phyloP scores from a whole-genome alignment of 2,888 invertebrate species.

The Drosophila subsilvestris region DNA sequence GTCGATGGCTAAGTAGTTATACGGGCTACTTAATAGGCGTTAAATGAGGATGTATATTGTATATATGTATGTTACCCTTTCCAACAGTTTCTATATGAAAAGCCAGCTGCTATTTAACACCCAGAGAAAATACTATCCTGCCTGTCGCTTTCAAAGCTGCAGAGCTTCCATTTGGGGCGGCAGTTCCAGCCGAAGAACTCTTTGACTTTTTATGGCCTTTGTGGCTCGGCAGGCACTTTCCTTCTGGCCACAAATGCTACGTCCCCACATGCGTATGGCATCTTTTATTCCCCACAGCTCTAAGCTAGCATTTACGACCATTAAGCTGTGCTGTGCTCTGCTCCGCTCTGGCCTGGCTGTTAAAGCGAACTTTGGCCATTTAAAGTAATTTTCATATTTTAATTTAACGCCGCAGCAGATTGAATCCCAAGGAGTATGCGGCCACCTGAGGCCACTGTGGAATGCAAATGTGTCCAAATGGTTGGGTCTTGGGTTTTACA shows the following conservation, averaged over 20 bases:
- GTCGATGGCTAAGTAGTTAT: not conserved
- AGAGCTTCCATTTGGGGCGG: not conserved
- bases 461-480: constrained; percentile 15
- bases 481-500: constrained; percentile 2
- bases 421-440: constrained; percentile 25
- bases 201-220: constrained; percentile 37
- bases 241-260: constrained; percentile 1
- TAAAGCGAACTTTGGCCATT: constrained; percentile 34
- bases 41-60: too few relatives aligned
- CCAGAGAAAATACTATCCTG: not conserved
- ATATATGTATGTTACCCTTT: too few relatives aligned
- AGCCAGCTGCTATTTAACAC: not conserved
- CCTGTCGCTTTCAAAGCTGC: not conserved
- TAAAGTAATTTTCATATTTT: constrained; percentile 35
- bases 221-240: constrained; percentile 2
- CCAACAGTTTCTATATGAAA: not conserved
- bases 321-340: constrained; percentile 11
- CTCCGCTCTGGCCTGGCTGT: not conserved
- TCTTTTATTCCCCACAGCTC: constrained; percentile 20
- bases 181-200: constrained; percentile 14
- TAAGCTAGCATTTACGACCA: constrained; percentile 36
- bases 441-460: constrained; percentile 16
- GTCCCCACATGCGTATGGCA: constrained; percentile 11
- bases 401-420: constrained; percentile 21
- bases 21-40: too few relatives aligned